A percentile compares a stretch with the other conserved stretches of the same genome.
These are phyloP conservation scores for Lineus longissimus DNA, from an alignment of 1,140 invertebrate genomes.

Conservation along the genomic window DNA sequence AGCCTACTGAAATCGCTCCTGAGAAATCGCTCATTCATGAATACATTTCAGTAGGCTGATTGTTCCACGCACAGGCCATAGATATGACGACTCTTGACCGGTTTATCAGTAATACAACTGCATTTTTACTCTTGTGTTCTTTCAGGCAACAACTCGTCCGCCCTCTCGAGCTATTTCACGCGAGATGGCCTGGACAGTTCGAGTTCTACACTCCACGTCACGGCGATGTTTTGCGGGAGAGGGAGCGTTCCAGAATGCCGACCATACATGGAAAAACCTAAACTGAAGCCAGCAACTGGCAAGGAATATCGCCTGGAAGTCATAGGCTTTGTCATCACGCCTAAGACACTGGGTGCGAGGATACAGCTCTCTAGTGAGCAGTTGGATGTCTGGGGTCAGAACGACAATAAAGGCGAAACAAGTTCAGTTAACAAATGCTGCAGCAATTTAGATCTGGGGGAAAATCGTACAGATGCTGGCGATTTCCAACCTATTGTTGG, in stretches of 20 bases:
- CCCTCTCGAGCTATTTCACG: too few relatives aligned
- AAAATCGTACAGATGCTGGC: neutral
- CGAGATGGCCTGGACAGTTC: too few relatives aligned
- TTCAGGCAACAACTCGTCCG: too few relatives aligned
- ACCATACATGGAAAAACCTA: neutral
- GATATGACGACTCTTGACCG: too few relatives aligned
- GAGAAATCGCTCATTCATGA: too few relatives aligned
- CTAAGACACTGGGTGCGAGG: neutral
- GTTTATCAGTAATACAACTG: too few relatives aligned
- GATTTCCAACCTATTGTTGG: constrained; percentile 3
- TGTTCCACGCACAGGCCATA: too few relatives aligned
- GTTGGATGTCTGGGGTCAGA: neutral
- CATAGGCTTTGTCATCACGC: neutral
- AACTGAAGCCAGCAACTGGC: neutral
- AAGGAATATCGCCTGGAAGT: neutral
- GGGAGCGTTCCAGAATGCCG: neutral
- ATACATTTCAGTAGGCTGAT: too few relatives aligned
- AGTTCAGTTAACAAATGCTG: neutral
- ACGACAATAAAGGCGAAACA: neutral
- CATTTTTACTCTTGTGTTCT: too few relatives aligned
- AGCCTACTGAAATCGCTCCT: too few relatives aligned
- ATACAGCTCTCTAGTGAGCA: neutral
- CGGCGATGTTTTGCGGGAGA: neutral
- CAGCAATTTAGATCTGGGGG: neutral
- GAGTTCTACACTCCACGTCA: neutral